These are phyloP conservation scores for Scomber scombrus DNA, from an alignment of 2,113 vertebrate species.

Conservation along the genomic window DNA sequence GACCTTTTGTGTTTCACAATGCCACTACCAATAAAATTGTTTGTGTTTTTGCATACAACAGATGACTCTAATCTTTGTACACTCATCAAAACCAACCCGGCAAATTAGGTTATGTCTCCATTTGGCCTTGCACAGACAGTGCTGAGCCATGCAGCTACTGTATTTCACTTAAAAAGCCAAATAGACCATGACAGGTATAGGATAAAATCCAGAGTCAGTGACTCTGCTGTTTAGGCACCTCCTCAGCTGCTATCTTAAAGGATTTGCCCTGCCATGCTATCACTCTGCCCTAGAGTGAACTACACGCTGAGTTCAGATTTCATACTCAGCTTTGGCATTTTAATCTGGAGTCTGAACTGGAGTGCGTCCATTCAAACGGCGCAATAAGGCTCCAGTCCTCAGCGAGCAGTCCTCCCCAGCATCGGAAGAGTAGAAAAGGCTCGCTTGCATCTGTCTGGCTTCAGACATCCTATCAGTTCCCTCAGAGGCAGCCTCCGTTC, in stretches of 20 bases:
- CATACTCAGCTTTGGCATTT: conserved; percentile 48
- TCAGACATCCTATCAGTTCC: conserved; percentile 31
- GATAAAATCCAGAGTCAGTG: conserved; percentile 24
- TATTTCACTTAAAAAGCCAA: conserved; percentile 52
- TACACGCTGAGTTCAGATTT: conserved; percentile 51
- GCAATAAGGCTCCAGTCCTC: conserved; percentile 43
- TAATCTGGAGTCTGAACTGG: conserved; percentile 14
- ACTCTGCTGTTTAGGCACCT: conserved; percentile 38
- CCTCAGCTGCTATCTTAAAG: conserved; percentile 10
- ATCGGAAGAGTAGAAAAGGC: neutral
- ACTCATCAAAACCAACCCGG: conserved; percentile 49
- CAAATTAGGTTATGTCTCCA: conserved; percentile 60
- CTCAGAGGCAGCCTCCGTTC: conserved; percentile 24
- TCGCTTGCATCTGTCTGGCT: conserved; percentile 38
- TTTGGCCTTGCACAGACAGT: conserved; percentile 42
- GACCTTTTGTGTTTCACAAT: conserved; percentile 20
- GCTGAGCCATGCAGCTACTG: conserved; percentile 57
- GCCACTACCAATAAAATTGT: conserved; percentile 46
- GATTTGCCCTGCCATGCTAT: conserved; percentile 40
- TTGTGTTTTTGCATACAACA: conserved; percentile 21
- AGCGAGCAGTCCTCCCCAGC: conserved; percentile 8
- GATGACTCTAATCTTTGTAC: conserved; percentile 40
- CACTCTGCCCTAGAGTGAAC: conserved; percentile 46
- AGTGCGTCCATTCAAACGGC: conserved; percentile 44
- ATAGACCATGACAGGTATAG: conserved; percentile 52